Evolutionary conservation across 2,797 vertebrate species (phyloP).

Genomic region (Hippoglossus hippoglossus): DNA sequence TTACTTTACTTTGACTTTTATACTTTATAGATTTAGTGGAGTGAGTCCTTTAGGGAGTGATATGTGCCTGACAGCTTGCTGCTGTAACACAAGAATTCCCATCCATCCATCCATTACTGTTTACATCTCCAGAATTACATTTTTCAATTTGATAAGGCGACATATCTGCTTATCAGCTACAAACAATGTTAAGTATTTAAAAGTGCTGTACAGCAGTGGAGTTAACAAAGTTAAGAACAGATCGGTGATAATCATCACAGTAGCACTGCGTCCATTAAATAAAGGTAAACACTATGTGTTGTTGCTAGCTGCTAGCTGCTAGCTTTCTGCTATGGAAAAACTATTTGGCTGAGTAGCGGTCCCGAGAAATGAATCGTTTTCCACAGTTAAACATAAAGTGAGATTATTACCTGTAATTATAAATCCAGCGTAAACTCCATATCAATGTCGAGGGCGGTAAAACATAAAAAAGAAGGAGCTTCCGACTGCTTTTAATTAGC

Average conservation of each 20-base stretch:
- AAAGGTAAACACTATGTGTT: not conserved
- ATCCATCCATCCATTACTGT: not conserved
- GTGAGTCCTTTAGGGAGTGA: too few relatives aligned
- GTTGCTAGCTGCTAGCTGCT: constrained; percentile 12
- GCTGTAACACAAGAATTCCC: too few relatives aligned
- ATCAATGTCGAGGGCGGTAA: not conserved
- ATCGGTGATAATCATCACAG: not conserved
- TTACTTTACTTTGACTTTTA: too few relatives aligned
- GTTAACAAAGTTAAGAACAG: not conserved
- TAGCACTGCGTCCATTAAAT: not conserved
- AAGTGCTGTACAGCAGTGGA: not conserved
- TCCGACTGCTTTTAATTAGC: constrained; percentile 25
- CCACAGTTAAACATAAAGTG: not conserved
- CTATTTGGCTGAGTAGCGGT: constrained; percentile 1
- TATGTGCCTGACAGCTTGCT: too few relatives aligned
- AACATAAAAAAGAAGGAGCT: not conserved
- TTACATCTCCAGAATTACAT: not conserved
- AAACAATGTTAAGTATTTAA: not conserved
- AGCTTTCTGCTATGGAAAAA: constrained; percentile 22
- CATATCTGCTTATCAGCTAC: not conserved
- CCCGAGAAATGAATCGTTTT: not conserved
- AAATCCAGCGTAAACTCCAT: constrained; percentile 52
- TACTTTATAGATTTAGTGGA: too few relatives aligned
- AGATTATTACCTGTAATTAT: constrained; percentile 49
- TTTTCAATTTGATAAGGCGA: not conserved